phyloP scores from a whole-genome alignment of 2,113 vertebrate genomes.

The Zosterops hypoxanthus region DNA sequence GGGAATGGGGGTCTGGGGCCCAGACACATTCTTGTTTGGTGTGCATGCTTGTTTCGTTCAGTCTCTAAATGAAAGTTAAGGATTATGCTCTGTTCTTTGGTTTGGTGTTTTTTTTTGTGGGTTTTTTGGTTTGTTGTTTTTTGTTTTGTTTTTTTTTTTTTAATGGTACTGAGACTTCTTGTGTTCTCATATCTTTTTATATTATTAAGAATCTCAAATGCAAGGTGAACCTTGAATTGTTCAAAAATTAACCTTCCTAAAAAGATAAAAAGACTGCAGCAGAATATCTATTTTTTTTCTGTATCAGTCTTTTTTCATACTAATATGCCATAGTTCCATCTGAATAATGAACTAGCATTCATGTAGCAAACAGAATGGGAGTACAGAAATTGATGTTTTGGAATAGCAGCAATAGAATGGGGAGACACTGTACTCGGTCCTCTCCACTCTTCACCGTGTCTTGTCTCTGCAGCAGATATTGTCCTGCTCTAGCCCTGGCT shows the following conservation, averaged over 20 bases:
- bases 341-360: conserved; percentile 17
- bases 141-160: neutral
- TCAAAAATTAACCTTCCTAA: neutral
- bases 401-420: neutral
- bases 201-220: neutral
- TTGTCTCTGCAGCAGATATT: conserved; percentile 33
- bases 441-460: neutral
- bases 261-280: neutral
- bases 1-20: neutral
- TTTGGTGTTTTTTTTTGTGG: no score
- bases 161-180: neutral
- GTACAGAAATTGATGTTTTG: conserved; percentile 11
- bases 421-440: conserved; percentile 8
- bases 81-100: neutral
- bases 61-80: neutral
- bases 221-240: neutral
- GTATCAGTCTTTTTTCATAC: neutral
- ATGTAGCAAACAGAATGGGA: neutral
- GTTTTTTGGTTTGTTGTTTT: no score
- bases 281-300: neutral
- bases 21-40: neutral
- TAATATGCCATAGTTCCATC: neutral
- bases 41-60: neutral
- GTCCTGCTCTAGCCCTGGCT: conserved; percentile 20
- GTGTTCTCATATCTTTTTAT: neutral